phyloP scores from a whole-genome alignment of 30 jellyfish, hydroid and myxozoan genomes.

The Turritopsis rubra region DNA sequence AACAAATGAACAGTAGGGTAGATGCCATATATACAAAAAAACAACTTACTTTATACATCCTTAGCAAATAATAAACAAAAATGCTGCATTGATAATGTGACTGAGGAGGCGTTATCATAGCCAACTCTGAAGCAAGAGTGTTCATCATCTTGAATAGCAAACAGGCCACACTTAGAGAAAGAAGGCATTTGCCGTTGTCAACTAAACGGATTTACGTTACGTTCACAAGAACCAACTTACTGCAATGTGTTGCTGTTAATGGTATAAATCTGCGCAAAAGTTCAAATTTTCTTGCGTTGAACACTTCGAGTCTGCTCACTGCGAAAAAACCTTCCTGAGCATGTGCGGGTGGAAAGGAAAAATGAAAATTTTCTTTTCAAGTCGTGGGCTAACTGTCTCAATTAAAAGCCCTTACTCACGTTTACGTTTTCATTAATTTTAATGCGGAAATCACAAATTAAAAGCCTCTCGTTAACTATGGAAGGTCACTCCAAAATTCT shows the following conservation, averaged over 20 bases:
- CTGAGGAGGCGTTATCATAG: too few species aligned
- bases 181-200: neutral
- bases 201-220: too few species aligned
- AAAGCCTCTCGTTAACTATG: neutral
- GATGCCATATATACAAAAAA: too few species aligned
- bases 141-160: neutral
- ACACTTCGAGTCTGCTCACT: conserved; percentile 94
- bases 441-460: neutral
- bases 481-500: neutral
- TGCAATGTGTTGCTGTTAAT: neutral
- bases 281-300: conserved; percentile 47
- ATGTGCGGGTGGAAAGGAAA: conserved; percentile 70
- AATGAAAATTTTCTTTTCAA: neutral
- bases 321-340: conserved; percentile 79
- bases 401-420: neutral
- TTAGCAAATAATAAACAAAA: neutral
- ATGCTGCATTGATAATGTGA: neutral
- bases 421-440: neutral
- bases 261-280: conserved; percentile 75
- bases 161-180: neutral
- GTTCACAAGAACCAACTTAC: neutral
- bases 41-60: neutral
- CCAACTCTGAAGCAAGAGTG: neutral
- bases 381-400: neutral
- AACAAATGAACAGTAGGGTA: too few species aligned